These are phyloP conservation scores for Galago senegalensis DNA, from an alignment of 2,797 vertebrate genomes.

Conservation along the genomic window DNA sequence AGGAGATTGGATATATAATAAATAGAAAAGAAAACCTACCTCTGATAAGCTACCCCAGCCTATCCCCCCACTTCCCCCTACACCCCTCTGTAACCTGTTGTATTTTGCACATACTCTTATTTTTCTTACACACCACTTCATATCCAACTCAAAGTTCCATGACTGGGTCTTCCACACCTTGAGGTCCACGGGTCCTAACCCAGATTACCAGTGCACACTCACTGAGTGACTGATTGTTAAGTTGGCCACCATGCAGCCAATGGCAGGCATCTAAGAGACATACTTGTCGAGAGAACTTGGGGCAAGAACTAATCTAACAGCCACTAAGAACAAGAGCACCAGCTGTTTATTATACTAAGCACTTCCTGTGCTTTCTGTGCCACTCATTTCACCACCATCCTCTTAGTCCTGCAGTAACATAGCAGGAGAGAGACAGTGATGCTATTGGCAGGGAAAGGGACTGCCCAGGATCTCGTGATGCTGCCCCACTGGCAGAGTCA, in stretches of 20 bases:
- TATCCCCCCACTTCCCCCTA: neutral
- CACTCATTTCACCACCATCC: neutral
- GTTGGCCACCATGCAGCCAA: neutral
- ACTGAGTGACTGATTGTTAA: neutral
- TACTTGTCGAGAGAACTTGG: neutral
- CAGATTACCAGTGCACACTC: neutral
- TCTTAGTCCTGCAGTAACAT: neutral
- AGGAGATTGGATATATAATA: too few relatives aligned
- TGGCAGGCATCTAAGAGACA: neutral
- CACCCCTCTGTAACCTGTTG: neutral
- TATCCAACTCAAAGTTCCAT: neutral
- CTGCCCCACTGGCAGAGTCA: neutral
- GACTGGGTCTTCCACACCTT: neutral
- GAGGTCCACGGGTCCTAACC: neutral
- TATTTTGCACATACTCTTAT: neutral
- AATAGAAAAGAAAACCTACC: too few relatives aligned
- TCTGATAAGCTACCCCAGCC: neutral
- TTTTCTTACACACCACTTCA: neutral
- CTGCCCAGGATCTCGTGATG: neutral
- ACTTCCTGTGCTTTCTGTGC: neutral
- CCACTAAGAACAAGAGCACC: neutral
- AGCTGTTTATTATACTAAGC: neutral
- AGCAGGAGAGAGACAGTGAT: neutral
- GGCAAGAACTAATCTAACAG: neutral
- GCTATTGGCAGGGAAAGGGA: neutral